Evolutionary conservation across 2,797 vertebrate genomes (phyloP).

Genomic region (Pipistrellus pygmaeus): DNA sequence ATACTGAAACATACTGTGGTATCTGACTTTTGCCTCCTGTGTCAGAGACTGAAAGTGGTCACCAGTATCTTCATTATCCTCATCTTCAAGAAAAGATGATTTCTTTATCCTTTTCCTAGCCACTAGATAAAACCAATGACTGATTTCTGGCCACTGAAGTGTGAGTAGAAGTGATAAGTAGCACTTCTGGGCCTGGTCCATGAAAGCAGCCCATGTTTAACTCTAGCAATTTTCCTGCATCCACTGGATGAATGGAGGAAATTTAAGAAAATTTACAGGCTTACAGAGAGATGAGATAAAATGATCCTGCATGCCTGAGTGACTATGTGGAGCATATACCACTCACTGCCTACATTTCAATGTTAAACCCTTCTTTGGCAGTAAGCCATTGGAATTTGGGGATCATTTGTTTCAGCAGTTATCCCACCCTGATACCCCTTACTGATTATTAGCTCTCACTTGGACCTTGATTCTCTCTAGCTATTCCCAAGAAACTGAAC

Average conservation of each 20-base stretch:
- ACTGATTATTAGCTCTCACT: neutral
- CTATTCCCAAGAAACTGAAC: neutral
- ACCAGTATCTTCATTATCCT: neutral
- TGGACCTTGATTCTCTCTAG: neutral
- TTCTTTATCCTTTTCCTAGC: neutral
- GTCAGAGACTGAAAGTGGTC: neutral
- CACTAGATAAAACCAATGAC: neutral
- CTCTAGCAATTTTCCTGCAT: neutral
- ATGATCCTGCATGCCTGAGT: neutral
- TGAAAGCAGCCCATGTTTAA: neutral
- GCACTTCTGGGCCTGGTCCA: neutral
- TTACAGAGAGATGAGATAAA: neutral
- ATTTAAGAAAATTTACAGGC: neutral
- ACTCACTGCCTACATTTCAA: neutral
- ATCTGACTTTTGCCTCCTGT: neutral
- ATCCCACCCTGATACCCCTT: neutral
- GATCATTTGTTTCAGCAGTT: neutral
- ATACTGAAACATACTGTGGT: neutral
- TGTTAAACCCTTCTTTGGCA: neutral
- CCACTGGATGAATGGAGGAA: neutral
- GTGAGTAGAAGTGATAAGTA: neutral
- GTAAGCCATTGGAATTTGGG: neutral
- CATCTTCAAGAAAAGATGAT: neutral
- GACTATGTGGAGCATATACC: neutral
- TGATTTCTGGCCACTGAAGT: neutral